Percentiles rank a stretch among this genome's conserved stretches.
These are phyloP conservation scores for Hyposmocoma kahamanoa DNA, from an alignment of 1,140 invertebrate genomes.

Conservation along the genomic window DNA sequence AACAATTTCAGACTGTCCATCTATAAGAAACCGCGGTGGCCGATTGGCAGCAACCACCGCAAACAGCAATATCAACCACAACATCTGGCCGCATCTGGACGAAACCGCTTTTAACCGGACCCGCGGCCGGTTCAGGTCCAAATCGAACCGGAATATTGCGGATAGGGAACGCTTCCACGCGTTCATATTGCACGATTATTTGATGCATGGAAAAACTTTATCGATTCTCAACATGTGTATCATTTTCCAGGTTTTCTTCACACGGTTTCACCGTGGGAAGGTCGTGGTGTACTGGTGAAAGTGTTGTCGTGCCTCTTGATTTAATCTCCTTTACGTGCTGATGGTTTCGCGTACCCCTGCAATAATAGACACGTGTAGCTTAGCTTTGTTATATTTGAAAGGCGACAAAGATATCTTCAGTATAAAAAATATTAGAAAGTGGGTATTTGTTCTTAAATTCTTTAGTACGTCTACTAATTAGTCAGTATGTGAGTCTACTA, in stretches of 20 bases:
- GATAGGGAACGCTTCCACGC: constrained; percentile 27
- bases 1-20: constrained; percentile 92
- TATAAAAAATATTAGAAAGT: too few relatives aligned
- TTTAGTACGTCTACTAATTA: too few relatives aligned
- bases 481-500: too few relatives aligned
- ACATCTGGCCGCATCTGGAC: constrained; percentile 2
- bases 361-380: constrained; percentile 42
- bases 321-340: constrained; percentile 36
- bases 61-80: constrained; percentile 23
- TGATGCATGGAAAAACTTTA: constrained; percentile 41
- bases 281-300: constrained; percentile 53
- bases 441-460: too few relatives aligned
- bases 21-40: constrained; percentile 87
- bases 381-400: constrained; percentile 14
- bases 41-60: constrained; percentile 75
- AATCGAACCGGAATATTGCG: constrained; percentile 43
- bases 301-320: constrained; percentile 42
- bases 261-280: constrained; percentile 66
- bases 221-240: constrained; percentile 41
- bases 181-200: constrained; percentile 48
- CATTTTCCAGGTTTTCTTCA: constrained; percentile 61
- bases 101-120: neutral
- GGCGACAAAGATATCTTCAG: too few relatives aligned
- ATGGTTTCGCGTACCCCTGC: constrained; percentile 44
- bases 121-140: neutral